Percentiles rank a stretch among this genome's conserved stretches.
Conservation (phyloP, 2,113 vertebrate genomes). For the Gulo gulo region DNA sequence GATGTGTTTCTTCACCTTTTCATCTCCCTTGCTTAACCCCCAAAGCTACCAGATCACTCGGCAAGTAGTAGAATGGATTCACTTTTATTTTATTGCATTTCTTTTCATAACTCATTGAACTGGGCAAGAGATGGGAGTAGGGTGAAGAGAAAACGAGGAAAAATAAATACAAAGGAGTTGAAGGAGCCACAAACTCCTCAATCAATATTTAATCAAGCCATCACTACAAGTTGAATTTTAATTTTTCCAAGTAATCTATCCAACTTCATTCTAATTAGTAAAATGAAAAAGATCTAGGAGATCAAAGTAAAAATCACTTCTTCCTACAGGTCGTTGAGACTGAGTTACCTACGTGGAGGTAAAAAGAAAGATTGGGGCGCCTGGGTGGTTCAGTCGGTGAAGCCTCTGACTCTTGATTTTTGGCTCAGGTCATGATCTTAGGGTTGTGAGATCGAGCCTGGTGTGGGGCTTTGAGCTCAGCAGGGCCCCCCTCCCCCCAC, state of each 20-base stretch:
- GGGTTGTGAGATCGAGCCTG: neutral
- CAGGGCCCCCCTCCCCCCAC: neutral
- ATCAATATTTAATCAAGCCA: neutral
- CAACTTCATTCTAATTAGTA: conserved; percentile 18
- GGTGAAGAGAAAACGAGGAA: neutral
- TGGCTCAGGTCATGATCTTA: neutral
- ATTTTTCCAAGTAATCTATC: conserved; percentile 1
- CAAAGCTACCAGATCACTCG: neutral
- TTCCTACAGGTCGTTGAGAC: neutral
- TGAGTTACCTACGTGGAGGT: neutral
- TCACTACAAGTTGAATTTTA: conserved; percentile 11
- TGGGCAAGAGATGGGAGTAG: neutral
- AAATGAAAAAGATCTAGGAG: neutral
- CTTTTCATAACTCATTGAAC: neutral
- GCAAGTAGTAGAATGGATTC: neutral
- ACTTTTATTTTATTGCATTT: neutral
- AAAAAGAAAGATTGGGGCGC: neutral
- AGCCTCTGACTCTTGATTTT: neutral
- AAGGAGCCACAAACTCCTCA: neutral
- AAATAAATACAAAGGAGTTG: neutral
- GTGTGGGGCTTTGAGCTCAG: neutral
- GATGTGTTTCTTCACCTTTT: neutral
- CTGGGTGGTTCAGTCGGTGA: neutral
- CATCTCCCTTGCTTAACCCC: neutral
- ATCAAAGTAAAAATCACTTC: neutral